phyloP scores from a whole-genome alignment of 2,113 vertebrate species.

The Pteropus alecto region DNA sequence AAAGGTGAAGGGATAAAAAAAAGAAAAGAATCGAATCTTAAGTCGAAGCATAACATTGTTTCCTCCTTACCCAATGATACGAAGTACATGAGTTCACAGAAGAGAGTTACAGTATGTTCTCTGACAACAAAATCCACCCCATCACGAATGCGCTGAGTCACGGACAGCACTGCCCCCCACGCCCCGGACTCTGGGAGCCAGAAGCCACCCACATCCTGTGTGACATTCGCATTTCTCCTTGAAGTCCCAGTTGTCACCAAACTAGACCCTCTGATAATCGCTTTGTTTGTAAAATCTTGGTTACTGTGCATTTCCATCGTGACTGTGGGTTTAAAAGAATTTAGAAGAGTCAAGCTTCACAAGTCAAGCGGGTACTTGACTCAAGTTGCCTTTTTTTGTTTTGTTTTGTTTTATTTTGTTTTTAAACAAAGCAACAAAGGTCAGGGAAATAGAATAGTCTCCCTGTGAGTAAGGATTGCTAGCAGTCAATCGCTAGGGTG shows the following conservation, averaged over 20 bases:
- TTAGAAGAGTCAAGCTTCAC: background rate
- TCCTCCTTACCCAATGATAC: background rate
- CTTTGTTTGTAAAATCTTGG: background rate
- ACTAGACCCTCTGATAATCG: accelerated
- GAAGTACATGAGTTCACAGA: background rate
- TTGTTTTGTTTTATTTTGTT: background rate
- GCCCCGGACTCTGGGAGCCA: background rate
- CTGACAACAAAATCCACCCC: background rate
- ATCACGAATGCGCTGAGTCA: accelerated
- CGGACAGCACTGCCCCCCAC: too few relatives aligned
- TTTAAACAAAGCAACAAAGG: background rate
- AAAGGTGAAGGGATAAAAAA: too few relatives aligned
- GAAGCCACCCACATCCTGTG: accelerated
- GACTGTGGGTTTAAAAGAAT: background rate
- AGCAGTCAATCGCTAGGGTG: background rate
- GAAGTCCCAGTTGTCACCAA: background rate
- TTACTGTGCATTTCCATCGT: background rate
- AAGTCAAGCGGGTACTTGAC: background rate
- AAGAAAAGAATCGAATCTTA: background rate
- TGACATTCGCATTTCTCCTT: background rate
- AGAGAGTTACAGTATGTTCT: background rate
- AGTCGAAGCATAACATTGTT: background rate
- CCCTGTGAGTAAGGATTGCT: background rate
- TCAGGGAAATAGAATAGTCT: background rate
- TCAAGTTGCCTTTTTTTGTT: background rate